Evolutionary conservation across 2,888 invertebrate genomes (phyloP), one percentile per base, ranked within the genome.

Genomic region (Agrochola circellaris): DNA sequence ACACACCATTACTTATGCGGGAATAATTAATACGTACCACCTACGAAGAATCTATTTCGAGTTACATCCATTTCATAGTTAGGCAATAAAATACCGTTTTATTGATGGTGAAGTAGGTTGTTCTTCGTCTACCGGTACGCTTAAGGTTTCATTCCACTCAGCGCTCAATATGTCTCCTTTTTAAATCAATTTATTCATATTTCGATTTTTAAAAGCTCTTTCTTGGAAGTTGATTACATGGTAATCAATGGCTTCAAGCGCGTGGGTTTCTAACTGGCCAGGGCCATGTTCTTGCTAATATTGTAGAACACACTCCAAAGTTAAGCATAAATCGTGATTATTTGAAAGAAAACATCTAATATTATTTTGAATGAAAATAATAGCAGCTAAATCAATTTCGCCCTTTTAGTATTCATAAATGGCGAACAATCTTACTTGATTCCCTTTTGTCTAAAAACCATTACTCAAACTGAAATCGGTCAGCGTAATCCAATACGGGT

Each of bases 401-500:
- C 9, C 6, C 38, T 45, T 45, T 65, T 11, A 65, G 23, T 48
- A 8, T 15, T 20, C n/a, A 8, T n/a, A 48, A 60, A 77, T 58
- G 13, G 17, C 26, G 11, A 56, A 45, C 45, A 45, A 34, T 17
- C 3, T 17, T 48, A 23, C 1, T 17, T 13, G 23, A 56, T 58
- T 51, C 30, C 1, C 20, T 38, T 77, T 54, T 58, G 26, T 68
- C 26, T 68, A 58, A 81, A 78, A 81, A 34, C 26, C 30, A 66
- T 82, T 64, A 58, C 42, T 85, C 15, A 62, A 85, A 67, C 65
- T 62, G 56, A 61, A 58, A 82, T 85, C 60, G 64, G 82, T 65
- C 75, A 75, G 42, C 42, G 42, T 85, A 82, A 85, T 82, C 60
- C 67, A 58, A 71, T 67, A 71, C 54, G 68, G 73, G 81, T 84